Evolutionary conservation across 2,797 vertebrate species (phyloP).

Genomic region (Sebastiscus albofasciatus): DNA sequence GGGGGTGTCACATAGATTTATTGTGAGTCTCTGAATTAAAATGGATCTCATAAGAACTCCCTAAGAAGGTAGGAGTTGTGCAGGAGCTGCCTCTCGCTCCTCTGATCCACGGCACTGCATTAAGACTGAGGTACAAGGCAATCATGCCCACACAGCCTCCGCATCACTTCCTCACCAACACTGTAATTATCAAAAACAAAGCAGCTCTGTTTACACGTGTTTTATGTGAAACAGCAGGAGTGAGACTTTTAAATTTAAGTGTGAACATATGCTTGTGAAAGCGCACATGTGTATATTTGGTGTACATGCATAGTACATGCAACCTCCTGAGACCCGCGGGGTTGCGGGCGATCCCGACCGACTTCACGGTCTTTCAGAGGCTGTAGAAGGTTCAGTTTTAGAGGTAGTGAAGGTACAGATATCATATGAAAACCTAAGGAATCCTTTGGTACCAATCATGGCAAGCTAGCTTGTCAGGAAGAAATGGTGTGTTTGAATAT

Average conservation of each 20-base stretch:
- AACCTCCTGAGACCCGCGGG: no score
- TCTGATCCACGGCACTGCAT: slow-evolving; percentile 32
- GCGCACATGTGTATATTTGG: neutral
- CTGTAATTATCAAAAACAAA: slow-evolving; percentile 69
- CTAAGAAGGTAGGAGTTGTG: neutral
- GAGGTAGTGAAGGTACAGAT: no score
- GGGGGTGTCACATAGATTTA: slow-evolving; percentile 3
- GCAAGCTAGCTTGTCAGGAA: no score
- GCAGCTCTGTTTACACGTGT: slow-evolving; percentile 24
- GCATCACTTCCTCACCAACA: slow-evolving; percentile 32
- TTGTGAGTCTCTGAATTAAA: slow-evolving; percentile 11
- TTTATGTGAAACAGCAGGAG: slow-evolving; percentile 13
- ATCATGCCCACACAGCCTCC: slow-evolving; percentile 47
- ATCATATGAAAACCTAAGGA: no score
- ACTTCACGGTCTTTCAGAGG: no score
- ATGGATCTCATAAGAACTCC: neutral
- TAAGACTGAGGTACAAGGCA: slow-evolving; percentile 44
- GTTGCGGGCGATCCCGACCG: no score
- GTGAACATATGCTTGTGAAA: slow-evolving; percentile 13
- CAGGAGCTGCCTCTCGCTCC: slow-evolving; percentile 14
- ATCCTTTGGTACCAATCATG: no score
- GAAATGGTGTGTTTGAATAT: no score
- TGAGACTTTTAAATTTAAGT: slow-evolving; percentile 14
- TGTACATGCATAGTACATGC: neutral
- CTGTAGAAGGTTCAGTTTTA: no score